Percentiles rank a stretch among this genome's conserved stretches.
Conservation (phyloP, 1,140 invertebrate genomes). For the Macrosteles quadrilineatus region DNA sequence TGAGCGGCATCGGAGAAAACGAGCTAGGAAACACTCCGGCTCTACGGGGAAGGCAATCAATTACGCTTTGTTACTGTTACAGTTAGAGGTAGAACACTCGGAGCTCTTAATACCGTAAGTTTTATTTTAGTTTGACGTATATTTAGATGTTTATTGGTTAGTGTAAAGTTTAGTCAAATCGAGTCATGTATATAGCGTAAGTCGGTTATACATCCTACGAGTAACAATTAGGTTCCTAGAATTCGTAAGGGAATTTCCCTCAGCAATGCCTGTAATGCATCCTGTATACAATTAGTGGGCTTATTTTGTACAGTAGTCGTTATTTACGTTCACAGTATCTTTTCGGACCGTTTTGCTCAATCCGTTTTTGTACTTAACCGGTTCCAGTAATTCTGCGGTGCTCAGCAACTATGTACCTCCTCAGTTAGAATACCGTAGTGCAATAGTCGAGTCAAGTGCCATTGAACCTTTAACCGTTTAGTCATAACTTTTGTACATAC, state of each 20-base stretch:
- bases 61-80: slow-evolving; percentile 52
- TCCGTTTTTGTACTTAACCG: slow-evolving; percentile 12
- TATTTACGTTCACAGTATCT: background rate
- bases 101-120: slow-evolving; percentile 17
- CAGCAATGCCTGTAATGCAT: slow-evolving; percentile 30
- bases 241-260: background rate
- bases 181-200: slow-evolving; percentile 33
- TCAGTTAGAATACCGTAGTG: slow-evolving; percentile 2
- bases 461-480: background rate
- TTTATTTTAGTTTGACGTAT: background rate
- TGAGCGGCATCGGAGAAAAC: background rate
- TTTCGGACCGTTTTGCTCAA: slow-evolving; percentile 17
- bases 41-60: slow-evolving; percentile 58
- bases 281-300: slow-evolving; percentile 20
- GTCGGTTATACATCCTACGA: slow-evolving; percentile 26
- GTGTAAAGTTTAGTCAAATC: slow-evolving; percentile 36
- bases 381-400: slow-evolving; percentile 16
- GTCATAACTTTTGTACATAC: slow-evolving; percentile 15
- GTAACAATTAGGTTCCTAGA: slow-evolving; percentile 27
- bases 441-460: slow-evolving; percentile 13
- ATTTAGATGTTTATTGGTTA: background rate
- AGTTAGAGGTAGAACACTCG: slow-evolving; percentile 11
- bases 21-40: background rate
- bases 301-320: slow-evolving; percentile 13
- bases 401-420: slow-evolving; percentile 10